A percentile compares a stretch with the other conserved stretches of the same genome.
Conservation (phyloP, 1,140 invertebrate genomes). For the Arctopsyche grandis region DNA sequence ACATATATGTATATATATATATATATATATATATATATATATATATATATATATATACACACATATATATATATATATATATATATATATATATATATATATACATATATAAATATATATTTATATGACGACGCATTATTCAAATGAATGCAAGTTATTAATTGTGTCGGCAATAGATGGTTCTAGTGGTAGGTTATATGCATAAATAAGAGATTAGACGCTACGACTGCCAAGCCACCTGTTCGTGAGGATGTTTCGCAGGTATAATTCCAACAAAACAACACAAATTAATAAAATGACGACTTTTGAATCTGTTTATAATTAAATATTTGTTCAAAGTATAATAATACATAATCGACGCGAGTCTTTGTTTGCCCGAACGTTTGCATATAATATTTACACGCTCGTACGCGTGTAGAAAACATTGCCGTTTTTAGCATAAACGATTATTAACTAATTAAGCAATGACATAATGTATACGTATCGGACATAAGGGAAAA, state of each 20-base stretch:
- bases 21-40: no score
- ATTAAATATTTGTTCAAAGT: no score
- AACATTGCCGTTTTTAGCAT: background rate
- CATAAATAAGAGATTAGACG: conserved; percentile 14
- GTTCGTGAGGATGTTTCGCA: background rate
- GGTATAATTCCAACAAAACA: background rate
- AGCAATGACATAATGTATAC: background rate
- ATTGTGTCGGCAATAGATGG: conserved; percentile 19
- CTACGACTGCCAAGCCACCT: background rate
- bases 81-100: no score
- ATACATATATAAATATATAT: no score
- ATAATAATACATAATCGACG: background rate
- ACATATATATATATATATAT: no score
- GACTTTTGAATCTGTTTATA: no score
- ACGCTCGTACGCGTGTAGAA: no score
- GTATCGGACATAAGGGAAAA: background rate
- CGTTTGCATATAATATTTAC: background rate
- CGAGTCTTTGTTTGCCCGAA: background rate
- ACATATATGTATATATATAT: no score
- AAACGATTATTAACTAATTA: conserved; percentile 8
- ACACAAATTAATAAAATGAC: background rate
- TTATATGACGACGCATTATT: background rate
- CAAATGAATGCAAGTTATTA: conserved; percentile 13
- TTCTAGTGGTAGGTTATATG: background rate
- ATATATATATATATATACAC: no score